phyloP scores from a whole-genome alignment of 1,140 invertebrate species.

The Atta texana region DNA sequence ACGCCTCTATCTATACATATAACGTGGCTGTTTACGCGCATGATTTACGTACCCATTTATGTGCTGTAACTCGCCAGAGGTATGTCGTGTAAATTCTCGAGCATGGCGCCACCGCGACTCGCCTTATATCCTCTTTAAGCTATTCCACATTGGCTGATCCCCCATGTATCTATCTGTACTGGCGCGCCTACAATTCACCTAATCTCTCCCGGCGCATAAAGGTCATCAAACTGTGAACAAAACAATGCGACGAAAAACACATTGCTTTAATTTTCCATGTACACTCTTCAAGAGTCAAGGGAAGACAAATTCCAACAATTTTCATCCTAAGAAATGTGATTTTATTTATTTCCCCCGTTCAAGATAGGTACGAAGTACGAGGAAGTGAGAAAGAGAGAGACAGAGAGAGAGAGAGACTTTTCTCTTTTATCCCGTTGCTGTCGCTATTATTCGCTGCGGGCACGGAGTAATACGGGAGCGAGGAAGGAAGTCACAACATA shows the following conservation, averaged over 20 bases:
- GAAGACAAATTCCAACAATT: not conserved
- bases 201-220: conserved; percentile 43
- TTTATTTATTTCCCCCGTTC: conserved; percentile 18
- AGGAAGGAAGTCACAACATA: not conserved
- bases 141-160: conserved; percentile 29
- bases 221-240: conserved; percentile 55
- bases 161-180: conserved; percentile 20
- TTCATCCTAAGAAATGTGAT: not conserved
- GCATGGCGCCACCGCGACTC: conserved; percentile 48
- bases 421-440: conserved; percentile 22
- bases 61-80: conserved; percentile 55
- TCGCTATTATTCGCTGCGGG: conserved; percentile 71
- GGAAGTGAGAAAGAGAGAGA: not conserved
- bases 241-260: conserved; percentile 14
- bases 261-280: not conserved
- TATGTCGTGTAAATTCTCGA: conserved; percentile 57
- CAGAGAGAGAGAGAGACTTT: not conserved
- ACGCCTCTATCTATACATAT: conserved; percentile 63
- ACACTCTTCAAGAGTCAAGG: not conserved
- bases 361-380: not conserved
- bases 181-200: conserved; percentile 45
- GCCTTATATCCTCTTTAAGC: conserved; percentile 55
- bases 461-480: conserved; percentile 37
- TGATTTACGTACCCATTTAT: conserved; percentile 63
- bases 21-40: conserved; percentile 58